Conservation (phyloP, 2,113 vertebrate species). For the Anolis sagrei region DNA sequence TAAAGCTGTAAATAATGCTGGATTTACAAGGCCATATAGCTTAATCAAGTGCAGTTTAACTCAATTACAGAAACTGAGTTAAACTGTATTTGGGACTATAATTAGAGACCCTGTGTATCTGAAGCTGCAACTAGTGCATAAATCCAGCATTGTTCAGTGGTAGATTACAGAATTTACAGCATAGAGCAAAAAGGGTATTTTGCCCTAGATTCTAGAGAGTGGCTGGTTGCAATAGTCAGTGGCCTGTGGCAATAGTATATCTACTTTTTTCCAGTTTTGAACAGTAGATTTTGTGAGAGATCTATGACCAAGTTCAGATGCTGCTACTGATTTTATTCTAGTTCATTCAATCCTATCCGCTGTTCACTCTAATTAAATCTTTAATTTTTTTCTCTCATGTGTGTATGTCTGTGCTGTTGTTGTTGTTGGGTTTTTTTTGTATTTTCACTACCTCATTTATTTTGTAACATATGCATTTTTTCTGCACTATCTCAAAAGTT, state of each 20-base stretch:
- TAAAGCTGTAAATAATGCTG: no score
- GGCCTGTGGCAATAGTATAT: not conserved
- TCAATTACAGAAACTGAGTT: no score
- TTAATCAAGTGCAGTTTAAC: no score
- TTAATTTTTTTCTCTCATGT: not conserved
- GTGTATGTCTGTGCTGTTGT: not conserved
- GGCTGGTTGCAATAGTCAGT: not conserved
- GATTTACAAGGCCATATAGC: no score
- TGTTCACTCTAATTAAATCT: not conserved
- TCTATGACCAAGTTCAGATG: not conserved
- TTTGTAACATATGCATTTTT: not conserved
- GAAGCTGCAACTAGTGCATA: no score
- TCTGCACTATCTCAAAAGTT: not conserved
- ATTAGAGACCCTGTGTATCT: no score
- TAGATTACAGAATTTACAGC: not conserved
- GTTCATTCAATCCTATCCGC: not conserved
- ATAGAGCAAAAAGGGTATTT: not conserved
- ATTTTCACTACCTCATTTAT: not conserved
- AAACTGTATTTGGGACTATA: no score
- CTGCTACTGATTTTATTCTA: not conserved
- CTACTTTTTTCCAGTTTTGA: not conserved
- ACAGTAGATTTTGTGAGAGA: not conserved
- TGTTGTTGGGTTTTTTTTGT: no score
- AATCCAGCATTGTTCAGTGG: not conserved
- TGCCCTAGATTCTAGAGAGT: not conserved